phyloP scores from a whole-genome alignment of 1,140 invertebrate species.

The Cydia fagiglandana region DNA sequence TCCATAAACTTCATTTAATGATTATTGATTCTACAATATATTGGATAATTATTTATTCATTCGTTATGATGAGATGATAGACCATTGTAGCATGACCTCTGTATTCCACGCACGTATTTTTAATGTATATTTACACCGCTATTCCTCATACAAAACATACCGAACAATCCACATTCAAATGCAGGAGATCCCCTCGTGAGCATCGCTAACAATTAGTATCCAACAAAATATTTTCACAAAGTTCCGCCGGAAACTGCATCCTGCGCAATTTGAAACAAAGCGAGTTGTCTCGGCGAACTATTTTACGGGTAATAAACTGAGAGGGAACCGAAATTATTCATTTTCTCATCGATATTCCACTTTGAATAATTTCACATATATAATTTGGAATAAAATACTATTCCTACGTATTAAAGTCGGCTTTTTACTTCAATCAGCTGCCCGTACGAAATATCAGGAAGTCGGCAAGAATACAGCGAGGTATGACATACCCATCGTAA shows the following conservation, averaged over 20 bases:
- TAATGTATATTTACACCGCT: neutral
- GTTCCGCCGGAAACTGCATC: conserved; percentile 53
- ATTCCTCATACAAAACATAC: neutral
- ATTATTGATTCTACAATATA: no score
- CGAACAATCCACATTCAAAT: conserved; percentile 29
- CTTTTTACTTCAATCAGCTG: no score
- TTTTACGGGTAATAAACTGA: conserved; percentile 59
- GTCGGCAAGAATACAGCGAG: no score
- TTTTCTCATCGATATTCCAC: conserved; percentile 38
- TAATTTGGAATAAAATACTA: neutral
- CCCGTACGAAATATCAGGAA: no score
- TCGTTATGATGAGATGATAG: no score
- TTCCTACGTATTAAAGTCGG: neutral
- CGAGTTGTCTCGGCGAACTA: conserved; percentile 55
- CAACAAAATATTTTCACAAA: conserved; percentile 68
- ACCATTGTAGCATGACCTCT: no score
- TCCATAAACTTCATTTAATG: no score
- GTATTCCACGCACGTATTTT: neutral
- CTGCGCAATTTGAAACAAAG: conserved; percentile 56
- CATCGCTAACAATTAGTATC: conserved; percentile 58
- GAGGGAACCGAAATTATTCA: conserved; percentile 46
- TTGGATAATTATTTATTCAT: no score
- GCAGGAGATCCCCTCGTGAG: conserved; percentile 34
- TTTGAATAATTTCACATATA: neutral
- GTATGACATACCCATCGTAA: no score